Evolutionary conservation across 2,888 invertebrate species (phyloP), one percentile per base, ranked within the genome.

Genomic region (Glyphotaelius pellucidus): DNA sequence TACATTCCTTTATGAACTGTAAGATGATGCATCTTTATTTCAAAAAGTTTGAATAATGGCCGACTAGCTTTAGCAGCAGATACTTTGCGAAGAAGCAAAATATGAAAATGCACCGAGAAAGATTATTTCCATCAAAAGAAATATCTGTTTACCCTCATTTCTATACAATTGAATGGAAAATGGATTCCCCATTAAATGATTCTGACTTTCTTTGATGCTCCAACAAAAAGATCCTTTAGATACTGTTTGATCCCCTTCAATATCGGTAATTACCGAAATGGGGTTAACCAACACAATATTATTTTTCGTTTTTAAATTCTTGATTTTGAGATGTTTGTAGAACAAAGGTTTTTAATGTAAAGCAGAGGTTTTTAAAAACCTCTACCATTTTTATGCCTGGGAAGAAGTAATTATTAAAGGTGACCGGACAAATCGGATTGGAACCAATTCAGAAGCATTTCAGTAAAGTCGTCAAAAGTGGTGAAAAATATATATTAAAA

Each of bases 121-220:
- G 67, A 67, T 67, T 67, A 67, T 67, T 67, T 67, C n/a, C 67
- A 25, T 67, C 67, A 67, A 67, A 67, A 67, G 67, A 67, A 67
- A 67, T 67, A 67, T 67, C 67, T 67, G 67, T 67, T 67, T 67
- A 67, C 67, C 67, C 67, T 9, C 67, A 25, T 67, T 67, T 67
- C 67, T 67, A 67, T 67, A 67, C 67, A 67, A 67, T 67, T 67
- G 67, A 67, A 67, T 67, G 67, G 67, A 67, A 67, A 67, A 67
- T 67, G 67, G 67, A 25, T 67, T 67, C 67, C 67, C 67, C 67
- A 67, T 67, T 67, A 25, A 67, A 67, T 67, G 67, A 67, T 67
- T 67, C 67, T 67, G 67, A 67, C 67, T 67, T 67, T 67, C 67
- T 67, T 67, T 67, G 67, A 67, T 25, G 67, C 67, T 67, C 67